Conservation (phyloP, 2,797 vertebrate genomes). For the Hypotaenidia philippensis region DNA sequence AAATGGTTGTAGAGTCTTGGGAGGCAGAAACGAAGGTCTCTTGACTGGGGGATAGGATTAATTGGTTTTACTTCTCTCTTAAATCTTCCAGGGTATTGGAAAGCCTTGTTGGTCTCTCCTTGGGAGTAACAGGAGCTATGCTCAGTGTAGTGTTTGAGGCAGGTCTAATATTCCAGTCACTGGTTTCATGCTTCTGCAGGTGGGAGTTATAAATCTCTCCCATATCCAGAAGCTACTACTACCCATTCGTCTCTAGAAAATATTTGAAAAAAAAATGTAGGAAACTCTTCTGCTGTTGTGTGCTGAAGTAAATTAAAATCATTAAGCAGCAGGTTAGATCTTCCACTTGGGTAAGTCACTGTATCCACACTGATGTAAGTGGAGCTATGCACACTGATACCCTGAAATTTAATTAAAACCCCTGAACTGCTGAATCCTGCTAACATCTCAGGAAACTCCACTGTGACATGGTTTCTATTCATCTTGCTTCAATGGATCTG, state of each 20-base stretch:
- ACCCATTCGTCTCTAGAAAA: background rate
- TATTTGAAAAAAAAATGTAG: background rate
- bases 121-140: background rate
- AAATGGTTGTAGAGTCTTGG: background rate
- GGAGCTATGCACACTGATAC: background rate
- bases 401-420: background rate
- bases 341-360: background rate
- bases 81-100: background rate
- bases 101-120: background rate
- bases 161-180: background rate
- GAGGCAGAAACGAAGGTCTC: background rate
- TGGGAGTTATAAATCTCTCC: background rate
- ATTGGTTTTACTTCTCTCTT: background rate
- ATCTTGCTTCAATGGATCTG: background rate
- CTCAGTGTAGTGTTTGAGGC: fast-evolving
- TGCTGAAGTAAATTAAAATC: background rate
- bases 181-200: background rate
- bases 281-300: background rate
- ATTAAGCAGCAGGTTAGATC: background rate
- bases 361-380: background rate
- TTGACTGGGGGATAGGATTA: background rate
- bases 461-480: background rate
- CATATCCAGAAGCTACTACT: background rate
- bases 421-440: background rate
- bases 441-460: background rate